Base-by-base conservation (phyloP, 2,888 invertebrate species). In the Aromia moschata region DNA sequence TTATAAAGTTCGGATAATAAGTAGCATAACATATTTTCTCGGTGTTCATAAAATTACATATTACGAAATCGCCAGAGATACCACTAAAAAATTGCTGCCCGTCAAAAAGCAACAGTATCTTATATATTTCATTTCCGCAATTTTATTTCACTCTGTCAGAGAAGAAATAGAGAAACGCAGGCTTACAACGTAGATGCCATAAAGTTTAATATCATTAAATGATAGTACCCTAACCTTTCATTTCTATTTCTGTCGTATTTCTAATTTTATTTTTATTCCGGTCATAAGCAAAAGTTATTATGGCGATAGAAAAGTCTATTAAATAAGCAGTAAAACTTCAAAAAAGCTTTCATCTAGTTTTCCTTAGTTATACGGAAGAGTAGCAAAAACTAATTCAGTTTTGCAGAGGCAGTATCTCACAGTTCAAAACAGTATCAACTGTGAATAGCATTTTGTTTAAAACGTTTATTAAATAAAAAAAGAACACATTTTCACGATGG, bases 1-100 rank as follows among this genome's bases (percentile, higher is more conserved):
- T 73, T 74, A 73, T 76, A 77, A 76, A 76, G 70, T 74, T 74
- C 71, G 73, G 69, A 70, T 71, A 70, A 72, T 71, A 73, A 73
- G 69, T 69, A 65, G 65, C 62, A 70, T 70, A 68, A 71, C 67
- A 71, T 69, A 52, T 67, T 63, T 65, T 58, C 61, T 55, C 56
- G 52, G 64, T 65, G 64, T 67, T 67, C 69, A 65, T 68, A 68
- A 69, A 71, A 69, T 70, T 66, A 69, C 60, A 69, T 70, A 68
- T 69, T 69, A 71, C 60, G 58, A 41, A 68, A 70, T 65, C 65
- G 67, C 52, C 30, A 11, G 41, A 16, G 43, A 37, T 57, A 59
- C 55, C 16, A 38, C 59, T 37, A 59, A 59, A 58, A 58, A 47
- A 59, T 49, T 59, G 49, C 49, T 47, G 18, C 25, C 55, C 55